These are phyloP conservation scores for Chromobotia macracanthus DNA, from an alignment of 2,797 vertebrate species.

Conservation along the genomic window DNA sequence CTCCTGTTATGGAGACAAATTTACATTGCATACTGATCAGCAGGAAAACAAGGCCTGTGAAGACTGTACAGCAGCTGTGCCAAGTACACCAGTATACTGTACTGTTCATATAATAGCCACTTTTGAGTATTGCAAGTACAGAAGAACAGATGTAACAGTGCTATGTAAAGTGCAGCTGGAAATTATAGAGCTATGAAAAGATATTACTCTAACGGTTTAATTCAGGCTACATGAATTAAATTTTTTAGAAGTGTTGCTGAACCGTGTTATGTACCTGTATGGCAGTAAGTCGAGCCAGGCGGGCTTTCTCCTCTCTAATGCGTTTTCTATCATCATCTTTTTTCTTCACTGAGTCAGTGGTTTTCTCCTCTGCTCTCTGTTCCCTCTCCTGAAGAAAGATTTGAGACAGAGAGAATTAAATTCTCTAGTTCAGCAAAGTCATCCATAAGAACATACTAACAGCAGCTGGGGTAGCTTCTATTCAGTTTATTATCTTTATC, in stretches of 20 bases:
- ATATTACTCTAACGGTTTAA: too few relatives aligned
- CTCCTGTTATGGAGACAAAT: constrained; percentile 73
- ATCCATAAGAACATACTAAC: neutral
- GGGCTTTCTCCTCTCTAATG: constrained; percentile 89
- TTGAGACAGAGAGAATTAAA: neutral
- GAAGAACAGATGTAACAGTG: too few relatives aligned
- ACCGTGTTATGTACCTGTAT: constrained; percentile 80
- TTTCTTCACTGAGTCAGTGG: constrained; percentile 73
- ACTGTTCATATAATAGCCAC: neutral
- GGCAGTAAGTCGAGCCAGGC: constrained; percentile 81
- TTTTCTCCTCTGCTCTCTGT: constrained; percentile 66
- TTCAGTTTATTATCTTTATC: neutral
- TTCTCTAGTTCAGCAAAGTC: neutral
- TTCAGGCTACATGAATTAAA: too few relatives aligned
- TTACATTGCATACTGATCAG: neutral
- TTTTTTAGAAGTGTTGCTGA: too few relatives aligned
- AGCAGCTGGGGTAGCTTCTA: neutral
- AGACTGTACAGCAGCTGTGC: too few relatives aligned
- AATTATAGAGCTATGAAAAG: too few relatives aligned
- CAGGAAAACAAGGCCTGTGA: neutral
- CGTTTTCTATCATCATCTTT: constrained; percentile 80
- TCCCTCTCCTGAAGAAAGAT: constrained; percentile 66
- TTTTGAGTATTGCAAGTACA: too few relatives aligned
- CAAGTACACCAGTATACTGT: neutral
- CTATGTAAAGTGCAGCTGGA: too few relatives aligned